These are phyloP conservation scores for Sternarchorhynchus goeldii DNA, from an alignment of 2,797 vertebrate genomes.

Conservation along the genomic window DNA sequence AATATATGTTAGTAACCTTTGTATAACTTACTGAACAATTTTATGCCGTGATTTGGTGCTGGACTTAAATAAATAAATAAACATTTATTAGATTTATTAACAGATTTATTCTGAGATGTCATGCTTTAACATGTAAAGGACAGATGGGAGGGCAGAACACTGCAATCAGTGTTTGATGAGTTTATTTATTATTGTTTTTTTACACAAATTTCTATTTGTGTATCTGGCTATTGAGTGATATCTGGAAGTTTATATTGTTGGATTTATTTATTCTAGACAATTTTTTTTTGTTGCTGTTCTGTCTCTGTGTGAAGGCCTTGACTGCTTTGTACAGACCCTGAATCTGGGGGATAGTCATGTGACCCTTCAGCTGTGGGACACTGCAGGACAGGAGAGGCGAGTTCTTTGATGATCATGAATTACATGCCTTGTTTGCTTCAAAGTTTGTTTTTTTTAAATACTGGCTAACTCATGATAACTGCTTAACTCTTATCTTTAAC, in stretches of 20 bases:
- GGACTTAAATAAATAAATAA: too few relatives aligned
- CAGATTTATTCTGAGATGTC: too few relatives aligned
- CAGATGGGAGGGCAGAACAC: too few relatives aligned
- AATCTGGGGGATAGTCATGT: conserved; percentile 81
- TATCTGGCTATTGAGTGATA: neutral
- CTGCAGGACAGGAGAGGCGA: conserved; percentile 91
- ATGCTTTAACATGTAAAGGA: too few relatives aligned
- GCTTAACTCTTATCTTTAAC: too few relatives aligned
- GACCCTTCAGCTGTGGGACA: conserved; percentile 94
- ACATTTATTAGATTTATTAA: too few relatives aligned
- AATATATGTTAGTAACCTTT: too few relatives aligned
- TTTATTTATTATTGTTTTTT: neutral
- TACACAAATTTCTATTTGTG: neutral
- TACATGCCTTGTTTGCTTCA: neutral
- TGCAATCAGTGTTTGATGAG: too few relatives aligned
- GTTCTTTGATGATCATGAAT: neutral
- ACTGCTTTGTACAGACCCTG: conserved; percentile 89
- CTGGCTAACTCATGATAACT: too few relatives aligned
- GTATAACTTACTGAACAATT: too few relatives aligned
- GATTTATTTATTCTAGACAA: neutral
- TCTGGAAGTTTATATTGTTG: too few relatives aligned
- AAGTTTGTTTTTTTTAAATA: neutral
- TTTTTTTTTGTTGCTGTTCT: neutral
- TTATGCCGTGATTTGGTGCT: too few relatives aligned
- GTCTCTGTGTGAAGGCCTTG: conserved; percentile 77